Conservation (phyloP, 2,113 vertebrate genomes). For the Bufo gargarizans region DNA sequence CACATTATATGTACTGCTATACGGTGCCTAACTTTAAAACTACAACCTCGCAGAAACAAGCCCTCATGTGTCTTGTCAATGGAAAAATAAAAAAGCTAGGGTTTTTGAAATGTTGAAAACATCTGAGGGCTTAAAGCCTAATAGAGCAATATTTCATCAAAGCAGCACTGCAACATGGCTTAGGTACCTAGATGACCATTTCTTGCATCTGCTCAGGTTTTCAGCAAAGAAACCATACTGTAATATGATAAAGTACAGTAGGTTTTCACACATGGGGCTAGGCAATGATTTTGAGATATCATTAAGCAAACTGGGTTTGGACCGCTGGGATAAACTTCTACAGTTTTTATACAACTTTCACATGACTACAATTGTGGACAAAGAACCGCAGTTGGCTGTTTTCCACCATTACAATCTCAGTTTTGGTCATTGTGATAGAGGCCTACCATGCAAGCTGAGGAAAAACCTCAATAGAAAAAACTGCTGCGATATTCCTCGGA, state of each 20-base stretch:
- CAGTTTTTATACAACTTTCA: too few species aligned
- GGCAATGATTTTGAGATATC: background rate
- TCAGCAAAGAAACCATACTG: background rate
- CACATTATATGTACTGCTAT: too few species aligned
- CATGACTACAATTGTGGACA: too few species aligned
- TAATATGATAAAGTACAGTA: background rate
- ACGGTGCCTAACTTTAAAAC: too few species aligned
- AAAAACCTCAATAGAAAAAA: background rate
- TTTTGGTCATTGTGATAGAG: background rate
- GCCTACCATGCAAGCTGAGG: background rate
- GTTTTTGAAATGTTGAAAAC: too few species aligned
- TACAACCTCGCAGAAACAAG: too few species aligned
- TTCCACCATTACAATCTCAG: background rate
- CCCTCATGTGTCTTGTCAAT: too few species aligned
- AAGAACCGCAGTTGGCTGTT: too few species aligned
- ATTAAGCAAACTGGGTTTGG: background rate
- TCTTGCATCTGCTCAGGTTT: background rate
- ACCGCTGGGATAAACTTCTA: background rate
- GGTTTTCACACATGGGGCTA: background rate
- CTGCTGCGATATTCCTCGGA: background rate
- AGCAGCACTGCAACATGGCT: too few species aligned
- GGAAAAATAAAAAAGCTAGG: too few species aligned
- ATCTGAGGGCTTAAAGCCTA: too few species aligned
- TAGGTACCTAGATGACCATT: background rate
- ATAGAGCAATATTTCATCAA: too few species aligned